phyloP scores from a whole-genome alignment of 2,113 vertebrate species.

The Actinemys pallida region DNA sequence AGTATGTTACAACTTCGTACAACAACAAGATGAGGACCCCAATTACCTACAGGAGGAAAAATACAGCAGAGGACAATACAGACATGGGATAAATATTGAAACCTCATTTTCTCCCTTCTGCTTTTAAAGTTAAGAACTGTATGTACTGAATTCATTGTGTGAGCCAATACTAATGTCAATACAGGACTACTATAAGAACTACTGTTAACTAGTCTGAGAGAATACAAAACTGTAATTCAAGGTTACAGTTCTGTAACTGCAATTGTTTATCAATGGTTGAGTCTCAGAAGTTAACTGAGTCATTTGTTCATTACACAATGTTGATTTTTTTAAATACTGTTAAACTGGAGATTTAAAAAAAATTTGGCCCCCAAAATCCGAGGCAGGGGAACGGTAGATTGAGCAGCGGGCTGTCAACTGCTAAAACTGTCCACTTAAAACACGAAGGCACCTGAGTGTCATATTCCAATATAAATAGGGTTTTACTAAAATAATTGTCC shows the following conservation, averaged over 20 bases:
- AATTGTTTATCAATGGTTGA: not conserved
- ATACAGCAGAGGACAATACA: not conserved
- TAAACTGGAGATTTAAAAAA: not conserved
- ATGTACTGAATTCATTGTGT: not conserved
- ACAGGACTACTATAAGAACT: not conserved
- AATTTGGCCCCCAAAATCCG: not conserved
- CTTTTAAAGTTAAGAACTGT: not conserved
- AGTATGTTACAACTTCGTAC: conserved; percentile 90
- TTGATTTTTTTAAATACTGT: not conserved
- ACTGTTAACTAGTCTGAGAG: not conserved
- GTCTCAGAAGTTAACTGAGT: not conserved
- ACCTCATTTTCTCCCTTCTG: not conserved
- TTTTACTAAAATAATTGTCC: not conserved
- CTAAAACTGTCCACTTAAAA: not conserved
- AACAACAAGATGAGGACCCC: conserved; percentile 94
- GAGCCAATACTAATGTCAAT: not conserved
- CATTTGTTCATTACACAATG: not conserved
- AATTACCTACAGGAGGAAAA: conserved; percentile 80
- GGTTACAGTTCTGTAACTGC: not conserved
- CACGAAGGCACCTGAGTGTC: not conserved
- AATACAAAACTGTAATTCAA: not conserved
- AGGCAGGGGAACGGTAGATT: not conserved
- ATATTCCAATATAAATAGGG: not conserved
- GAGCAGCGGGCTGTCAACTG: not conserved
- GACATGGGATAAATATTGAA: not conserved